phyloP scores from a whole-genome alignment of 64 coral and sea anemone species.

The Dendronephthya gigantea region DNA sequence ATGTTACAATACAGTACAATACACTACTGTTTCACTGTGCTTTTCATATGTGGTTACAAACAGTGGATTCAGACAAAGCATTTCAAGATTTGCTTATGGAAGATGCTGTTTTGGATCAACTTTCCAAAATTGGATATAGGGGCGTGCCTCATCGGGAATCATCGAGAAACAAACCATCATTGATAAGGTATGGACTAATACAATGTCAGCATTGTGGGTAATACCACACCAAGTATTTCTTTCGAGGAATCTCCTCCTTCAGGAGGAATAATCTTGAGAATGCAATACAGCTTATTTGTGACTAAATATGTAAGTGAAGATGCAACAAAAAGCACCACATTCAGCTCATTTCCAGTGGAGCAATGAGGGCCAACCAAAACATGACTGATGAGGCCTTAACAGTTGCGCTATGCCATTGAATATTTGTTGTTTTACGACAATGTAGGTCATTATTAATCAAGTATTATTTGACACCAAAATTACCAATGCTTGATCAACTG shows the following conservation, averaged over 20 bases:
- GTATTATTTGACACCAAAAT: slow-evolving; percentile 7
- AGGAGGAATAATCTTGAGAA: too few relatives aligned
- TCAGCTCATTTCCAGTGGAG: too few relatives aligned
- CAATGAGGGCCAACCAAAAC: too few relatives aligned
- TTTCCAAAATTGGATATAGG: slow-evolving; percentile 16
- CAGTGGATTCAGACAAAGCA: not conserved
- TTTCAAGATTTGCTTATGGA: slow-evolving; percentile 8
- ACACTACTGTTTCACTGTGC: not conserved
- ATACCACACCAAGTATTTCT: too few relatives aligned
- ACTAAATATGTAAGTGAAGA: too few relatives aligned
- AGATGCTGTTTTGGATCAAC: slow-evolving; percentile 6
- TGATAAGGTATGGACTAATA: slow-evolving; percentile 5
- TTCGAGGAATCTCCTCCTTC: too few relatives aligned
- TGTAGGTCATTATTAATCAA: slow-evolving; percentile 8
- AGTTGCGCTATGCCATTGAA: not conserved
- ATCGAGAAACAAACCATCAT: not conserved
- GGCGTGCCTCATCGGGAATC: slow-evolving; percentile 7
- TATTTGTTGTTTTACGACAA: not conserved
- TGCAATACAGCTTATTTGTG: too few relatives aligned
- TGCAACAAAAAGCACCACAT: too few relatives aligned
- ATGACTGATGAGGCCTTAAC: too few relatives aligned
- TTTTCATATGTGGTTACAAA: not conserved
- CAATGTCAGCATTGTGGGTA: not conserved
- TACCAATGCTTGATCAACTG: slow-evolving; percentile 8
- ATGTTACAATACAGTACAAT: too few relatives aligned